Evolutionary conservation across 2,797 vertebrate genomes (phyloP).

Genomic region (Trematomus bernacchii): DNA sequence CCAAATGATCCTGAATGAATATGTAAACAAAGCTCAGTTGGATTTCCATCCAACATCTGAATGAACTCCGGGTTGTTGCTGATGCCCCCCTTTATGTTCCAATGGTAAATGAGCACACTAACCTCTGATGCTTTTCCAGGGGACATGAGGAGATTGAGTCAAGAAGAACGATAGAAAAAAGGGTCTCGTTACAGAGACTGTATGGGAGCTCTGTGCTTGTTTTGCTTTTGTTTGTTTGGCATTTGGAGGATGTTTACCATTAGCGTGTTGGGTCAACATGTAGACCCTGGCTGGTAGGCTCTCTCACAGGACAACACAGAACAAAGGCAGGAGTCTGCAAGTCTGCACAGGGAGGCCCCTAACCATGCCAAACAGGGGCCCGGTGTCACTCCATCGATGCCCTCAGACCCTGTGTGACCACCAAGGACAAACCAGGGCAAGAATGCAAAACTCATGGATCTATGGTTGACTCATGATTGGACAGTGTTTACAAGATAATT

Average conservation of each 20-base stretch:
- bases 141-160: slow-evolving; percentile 34
- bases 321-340: slow-evolving; percentile 76
- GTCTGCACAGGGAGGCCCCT: slow-evolving; percentile 71
- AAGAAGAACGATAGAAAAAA: slow-evolving; percentile 34
- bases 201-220: slow-evolving; percentile 48
- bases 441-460: slow-evolving; percentile 28
- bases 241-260: slow-evolving; percentile 79
- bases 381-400: slow-evolving; percentile 56
- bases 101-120: slow-evolving; percentile 57
- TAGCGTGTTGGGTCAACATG: slow-evolving; percentile 79
- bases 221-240: slow-evolving; percentile 71
- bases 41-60: slow-evolving; percentile 70
- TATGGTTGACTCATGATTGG: slow-evolving; percentile 13
- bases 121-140: slow-evolving; percentile 53
- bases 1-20: slow-evolving; percentile 60
- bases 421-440: slow-evolving; percentile 42
- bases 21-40: slow-evolving; percentile 64
- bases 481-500: slow-evolving; percentile 15
- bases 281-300: slow-evolving; percentile 67
- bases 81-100: slow-evolving; percentile 60
- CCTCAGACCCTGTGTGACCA: slow-evolving; percentile 45
- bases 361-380: slow-evolving; percentile 65
- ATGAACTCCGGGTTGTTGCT: slow-evolving; percentile 59
- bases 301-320: slow-evolving; percentile 57
- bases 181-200: slow-evolving; percentile 62